Evolutionary conservation across 1,140 invertebrate species (phyloP).

Genomic region (Drosophila nasuta): DNA sequence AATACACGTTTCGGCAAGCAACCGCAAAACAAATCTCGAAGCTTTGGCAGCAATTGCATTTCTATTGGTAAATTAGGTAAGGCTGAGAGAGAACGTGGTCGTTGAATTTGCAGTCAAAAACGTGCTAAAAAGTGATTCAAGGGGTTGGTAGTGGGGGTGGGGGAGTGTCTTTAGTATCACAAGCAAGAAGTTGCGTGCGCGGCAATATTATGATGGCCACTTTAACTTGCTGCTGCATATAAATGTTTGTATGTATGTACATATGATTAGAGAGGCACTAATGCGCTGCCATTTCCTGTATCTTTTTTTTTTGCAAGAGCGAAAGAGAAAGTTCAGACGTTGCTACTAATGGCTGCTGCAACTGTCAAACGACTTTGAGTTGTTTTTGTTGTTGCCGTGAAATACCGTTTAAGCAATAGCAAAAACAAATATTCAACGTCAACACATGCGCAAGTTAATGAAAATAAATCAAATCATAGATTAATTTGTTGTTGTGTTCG

Average conservation of each 20-base stretch:
- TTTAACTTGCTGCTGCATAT: not conserved
- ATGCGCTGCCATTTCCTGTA: slow-evolving; percentile 7
- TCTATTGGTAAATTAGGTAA: slow-evolving; percentile 60
- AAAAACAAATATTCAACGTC: slow-evolving; percentile 5
- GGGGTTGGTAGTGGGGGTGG: not conserved
- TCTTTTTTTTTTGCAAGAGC: slow-evolving; percentile 9
- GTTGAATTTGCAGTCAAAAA: slow-evolving; percentile 27
- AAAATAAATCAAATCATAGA: not conserved
- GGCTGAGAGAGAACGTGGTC: slow-evolving; percentile 35
- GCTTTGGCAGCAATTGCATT: slow-evolving; percentile 25
- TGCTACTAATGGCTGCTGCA: slow-evolving; percentile 14
- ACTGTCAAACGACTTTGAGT: slow-evolving; percentile 18
- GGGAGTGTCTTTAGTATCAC: no score
- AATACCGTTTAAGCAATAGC: slow-evolving; percentile 15
- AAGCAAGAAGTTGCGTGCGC: slow-evolving; percentile 14
- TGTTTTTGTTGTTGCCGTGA: slow-evolving; percentile 6
- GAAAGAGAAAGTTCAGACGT: slow-evolving; percentile 40
- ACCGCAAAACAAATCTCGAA: slow-evolving; percentile 22
- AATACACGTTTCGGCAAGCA: slow-evolving; percentile 34
- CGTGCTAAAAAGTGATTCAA: slow-evolving; percentile 29
- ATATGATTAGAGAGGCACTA: no score
- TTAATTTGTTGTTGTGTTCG: slow-evolving; percentile 9
- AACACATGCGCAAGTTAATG: slow-evolving; percentile 4
- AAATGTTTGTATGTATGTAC: no score
- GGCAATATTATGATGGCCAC: slow-evolving; percentile 11